A percentile compares a stretch with the other conserved stretches of the same genome.
These are phyloP conservation scores for Hippocampus kuda DNA, from an alignment of 2,797 vertebrate species.

Conservation along the genomic window DNA sequence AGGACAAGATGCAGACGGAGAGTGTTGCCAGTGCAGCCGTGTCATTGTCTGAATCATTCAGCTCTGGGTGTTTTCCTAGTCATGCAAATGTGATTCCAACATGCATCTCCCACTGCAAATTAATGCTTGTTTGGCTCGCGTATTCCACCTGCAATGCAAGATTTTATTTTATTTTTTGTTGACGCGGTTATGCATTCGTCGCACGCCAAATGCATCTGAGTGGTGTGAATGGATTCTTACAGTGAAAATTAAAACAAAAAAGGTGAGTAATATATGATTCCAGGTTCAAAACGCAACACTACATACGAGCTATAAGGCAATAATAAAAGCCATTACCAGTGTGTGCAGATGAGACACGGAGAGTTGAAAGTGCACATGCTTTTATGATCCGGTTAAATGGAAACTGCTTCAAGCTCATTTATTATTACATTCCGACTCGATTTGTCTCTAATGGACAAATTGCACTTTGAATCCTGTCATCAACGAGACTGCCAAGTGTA, in stretches of 20 bases:
- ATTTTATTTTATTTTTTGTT: not conserved
- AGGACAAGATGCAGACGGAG: not conserved
- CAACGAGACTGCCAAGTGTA: not conserved
- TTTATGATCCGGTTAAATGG: not conserved
- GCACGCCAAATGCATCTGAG: not conserved
- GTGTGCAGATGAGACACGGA: not conserved
- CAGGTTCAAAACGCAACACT: not conserved
- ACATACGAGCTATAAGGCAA: not conserved
- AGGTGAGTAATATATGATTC: not conserved
- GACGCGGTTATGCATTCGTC: not conserved
- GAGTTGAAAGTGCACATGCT: not conserved
- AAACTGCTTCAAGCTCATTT: not conserved
- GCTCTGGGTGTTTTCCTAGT: not conserved
- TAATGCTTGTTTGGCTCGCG: not conserved
- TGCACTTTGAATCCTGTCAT: not conserved
- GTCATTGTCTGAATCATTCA: not conserved
- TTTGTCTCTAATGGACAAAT: not conserved
- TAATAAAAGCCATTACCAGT: not conserved
- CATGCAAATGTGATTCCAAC: constrained; percentile 6
- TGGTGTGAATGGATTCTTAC: not conserved
- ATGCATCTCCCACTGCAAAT: constrained; percentile 6
- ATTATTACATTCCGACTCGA: not conserved
- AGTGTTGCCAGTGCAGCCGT: not conserved
- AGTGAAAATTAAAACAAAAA: not conserved
- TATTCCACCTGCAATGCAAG: not conserved